phyloP scores from a whole-genome alignment of 2,113 vertebrate species.

The Bufo bufo region DNA sequence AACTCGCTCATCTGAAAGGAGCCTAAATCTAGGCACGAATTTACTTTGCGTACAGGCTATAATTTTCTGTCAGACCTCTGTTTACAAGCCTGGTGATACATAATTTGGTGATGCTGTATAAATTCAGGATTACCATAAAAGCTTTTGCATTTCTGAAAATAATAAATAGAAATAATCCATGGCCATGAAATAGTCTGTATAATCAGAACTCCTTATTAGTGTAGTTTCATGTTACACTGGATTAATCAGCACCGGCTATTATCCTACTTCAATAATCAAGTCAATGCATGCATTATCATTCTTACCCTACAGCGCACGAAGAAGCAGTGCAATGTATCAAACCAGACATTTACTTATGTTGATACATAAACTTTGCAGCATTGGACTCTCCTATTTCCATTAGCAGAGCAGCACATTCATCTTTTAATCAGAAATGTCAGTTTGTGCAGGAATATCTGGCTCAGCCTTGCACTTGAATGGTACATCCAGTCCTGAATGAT shows the following conservation, averaged over 20 bases:
- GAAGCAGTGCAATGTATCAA: background rate
- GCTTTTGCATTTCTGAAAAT: background rate
- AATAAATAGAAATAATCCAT: background rate
- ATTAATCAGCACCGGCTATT: background rate
- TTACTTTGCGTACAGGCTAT: background rate
- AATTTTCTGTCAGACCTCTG: background rate
- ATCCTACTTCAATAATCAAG: slow-evolving; percentile 24
- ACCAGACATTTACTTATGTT: slow-evolving; percentile 13
- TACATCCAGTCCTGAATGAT: slow-evolving; percentile 34
- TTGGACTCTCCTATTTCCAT: slow-evolving; percentile 23
- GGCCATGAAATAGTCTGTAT: background rate
- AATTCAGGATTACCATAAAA: background rate
- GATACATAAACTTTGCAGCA: slow-evolving; percentile 26
- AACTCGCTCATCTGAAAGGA: no score
- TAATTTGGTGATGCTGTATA: background rate
- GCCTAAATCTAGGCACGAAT: no score
- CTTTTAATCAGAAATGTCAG: slow-evolving; percentile 49
- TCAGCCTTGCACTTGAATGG: slow-evolving; percentile 28
- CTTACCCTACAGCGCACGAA: background rate
- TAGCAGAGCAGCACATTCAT: slow-evolving; percentile 21
- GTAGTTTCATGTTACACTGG: background rate
- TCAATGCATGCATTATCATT: background rate
- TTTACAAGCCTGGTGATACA: background rate
- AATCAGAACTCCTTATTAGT: no score
- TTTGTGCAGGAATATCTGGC: slow-evolving; percentile 34